Evolutionary conservation across 1,140 invertebrate genomes (phyloP).

Genomic region (Oncopeltus fasciatus): DNA sequence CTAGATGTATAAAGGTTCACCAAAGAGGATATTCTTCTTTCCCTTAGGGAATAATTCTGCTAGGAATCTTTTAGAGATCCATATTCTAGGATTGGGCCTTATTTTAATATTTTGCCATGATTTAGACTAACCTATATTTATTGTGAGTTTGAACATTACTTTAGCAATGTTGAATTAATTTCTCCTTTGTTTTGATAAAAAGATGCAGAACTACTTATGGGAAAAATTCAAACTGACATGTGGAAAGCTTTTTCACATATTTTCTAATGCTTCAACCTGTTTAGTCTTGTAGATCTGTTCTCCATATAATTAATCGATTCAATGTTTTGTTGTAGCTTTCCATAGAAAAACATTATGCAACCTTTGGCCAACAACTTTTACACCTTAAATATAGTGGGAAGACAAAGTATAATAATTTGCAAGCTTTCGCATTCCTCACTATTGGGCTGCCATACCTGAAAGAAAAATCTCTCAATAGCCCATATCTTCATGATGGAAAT

Average conservation of each 20-base stretch:
- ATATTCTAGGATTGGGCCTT: no score
- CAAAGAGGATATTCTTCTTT: no score
- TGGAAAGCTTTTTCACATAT: background rate
- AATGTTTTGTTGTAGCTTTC: conserved; percentile 10
- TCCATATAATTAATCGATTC: background rate
- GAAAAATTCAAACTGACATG: no score
- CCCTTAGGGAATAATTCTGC: no score
- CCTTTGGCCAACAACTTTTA: conserved; percentile 17
- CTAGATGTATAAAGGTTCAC: no score
- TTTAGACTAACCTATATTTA: no score
- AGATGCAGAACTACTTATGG: no score
- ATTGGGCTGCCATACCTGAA: conserved; percentile 15
- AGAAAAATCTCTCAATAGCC: background rate
- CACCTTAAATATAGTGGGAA: conserved; percentile 8
- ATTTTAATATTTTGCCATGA: no score
- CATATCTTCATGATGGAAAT: background rate
- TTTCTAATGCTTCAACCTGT: background rate
- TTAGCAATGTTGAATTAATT: no score
- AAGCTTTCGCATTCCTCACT: conserved; percentile 3
- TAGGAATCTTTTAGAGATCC: no score
- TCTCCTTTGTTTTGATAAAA: no score
- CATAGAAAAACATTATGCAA: conserved; percentile 8
- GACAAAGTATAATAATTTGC: background rate
- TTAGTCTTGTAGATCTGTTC: background rate
- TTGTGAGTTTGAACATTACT: no score